These are phyloP conservation scores for Sphaerodactylus townsendi DNA, from an alignment of 2,113 vertebrate genomes.

Conservation along the genomic window DNA sequence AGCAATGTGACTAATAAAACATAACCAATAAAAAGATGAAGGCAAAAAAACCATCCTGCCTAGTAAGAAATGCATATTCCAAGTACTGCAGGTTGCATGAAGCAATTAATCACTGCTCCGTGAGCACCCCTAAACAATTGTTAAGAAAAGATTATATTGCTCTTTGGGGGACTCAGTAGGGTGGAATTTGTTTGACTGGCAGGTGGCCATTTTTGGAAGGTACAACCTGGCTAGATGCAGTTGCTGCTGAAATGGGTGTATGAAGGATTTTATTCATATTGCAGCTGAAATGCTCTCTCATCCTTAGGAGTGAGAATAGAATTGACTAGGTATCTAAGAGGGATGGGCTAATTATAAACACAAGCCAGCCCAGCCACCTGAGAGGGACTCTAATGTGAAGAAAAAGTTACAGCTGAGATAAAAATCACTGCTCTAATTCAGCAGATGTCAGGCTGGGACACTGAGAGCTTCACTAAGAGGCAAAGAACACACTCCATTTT, in stretches of 20 bases:
- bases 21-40: conserved; percentile 67
- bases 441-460: not conserved
- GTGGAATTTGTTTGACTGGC: conserved; percentile 59
- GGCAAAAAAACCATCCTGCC: conserved; percentile 53
- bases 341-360: not conserved
- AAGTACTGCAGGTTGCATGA: conserved; percentile 1
- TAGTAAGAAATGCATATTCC: conserved; percentile 55
- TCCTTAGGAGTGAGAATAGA: not conserved
- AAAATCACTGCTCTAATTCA: not conserved
- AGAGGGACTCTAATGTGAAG: conserved; percentile 5
- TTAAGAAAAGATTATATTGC: conserved; percentile 54
- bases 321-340: conserved; percentile 26
- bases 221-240: conserved; percentile 29
- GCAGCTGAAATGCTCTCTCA: conserved; percentile 24
- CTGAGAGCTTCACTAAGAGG: not conserved
- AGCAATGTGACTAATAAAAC: conserved; percentile 59
- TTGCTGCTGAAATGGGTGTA: conserved; percentile 29
- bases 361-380: accelerated
- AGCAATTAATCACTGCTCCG: conserved; percentile 45
- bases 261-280: conserved; percentile 48
- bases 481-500: not conserved
- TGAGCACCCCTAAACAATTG: conserved; percentile 41
- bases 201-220: conserved; percentile 52
- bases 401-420: not conserved
- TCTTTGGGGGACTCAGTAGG: conserved; percentile 14